Evolutionary conservation across 2,113 vertebrate species (phyloP).

Genomic region (Sinocyclocheilus rhinocerous): DNA sequence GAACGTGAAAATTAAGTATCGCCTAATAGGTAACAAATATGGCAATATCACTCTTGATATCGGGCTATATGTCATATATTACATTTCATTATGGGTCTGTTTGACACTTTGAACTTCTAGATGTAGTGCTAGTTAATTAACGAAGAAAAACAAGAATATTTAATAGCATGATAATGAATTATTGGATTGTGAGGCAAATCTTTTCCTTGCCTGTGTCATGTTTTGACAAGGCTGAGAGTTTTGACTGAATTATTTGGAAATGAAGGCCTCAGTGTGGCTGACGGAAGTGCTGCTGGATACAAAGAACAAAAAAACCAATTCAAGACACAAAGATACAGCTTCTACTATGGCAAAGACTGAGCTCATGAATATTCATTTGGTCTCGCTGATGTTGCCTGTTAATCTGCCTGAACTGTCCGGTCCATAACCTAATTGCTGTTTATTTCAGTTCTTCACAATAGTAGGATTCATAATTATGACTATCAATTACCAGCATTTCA

Average conservation of each 20-base stretch:
- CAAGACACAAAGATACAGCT: neutral
- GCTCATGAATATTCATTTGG: neutral
- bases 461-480: neutral
- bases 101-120: neutral
- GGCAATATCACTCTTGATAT: too few species aligned
- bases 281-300: neutral
- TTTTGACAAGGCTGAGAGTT: neutral
- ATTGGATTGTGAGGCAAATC: neutral
- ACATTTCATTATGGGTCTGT: neutral
- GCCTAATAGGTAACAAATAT: too few species aligned
- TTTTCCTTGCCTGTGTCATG: neutral
- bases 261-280: neutral
- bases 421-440: too few species aligned
- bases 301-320: neutral
- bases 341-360: neutral
- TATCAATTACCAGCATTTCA: neutral
- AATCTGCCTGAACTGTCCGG: neutral
- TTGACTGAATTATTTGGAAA: neutral
- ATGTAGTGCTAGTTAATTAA: neutral
- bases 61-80: too few species aligned
- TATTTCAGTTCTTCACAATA: neutral
- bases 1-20: too few species aligned
- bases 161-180: neutral
- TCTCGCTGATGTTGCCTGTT: too few species aligned
- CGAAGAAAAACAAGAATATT: neutral